phyloP scores from a whole-genome alignment of 2,797 vertebrate species.

The Spatula clypeata region DNA sequence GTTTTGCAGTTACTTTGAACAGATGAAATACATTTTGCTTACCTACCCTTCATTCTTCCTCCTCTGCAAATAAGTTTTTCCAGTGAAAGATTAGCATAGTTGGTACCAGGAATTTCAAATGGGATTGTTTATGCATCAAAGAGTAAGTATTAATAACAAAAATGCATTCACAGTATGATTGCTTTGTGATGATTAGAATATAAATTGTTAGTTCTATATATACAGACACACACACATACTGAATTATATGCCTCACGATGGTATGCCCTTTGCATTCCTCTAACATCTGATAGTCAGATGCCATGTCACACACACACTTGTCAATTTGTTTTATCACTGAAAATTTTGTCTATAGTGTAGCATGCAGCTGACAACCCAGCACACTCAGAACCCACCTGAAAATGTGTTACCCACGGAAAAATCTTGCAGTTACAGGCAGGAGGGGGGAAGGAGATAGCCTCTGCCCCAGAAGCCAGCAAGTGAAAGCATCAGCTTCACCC shows the following conservation, averaged over 20 bases:
- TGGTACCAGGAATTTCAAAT: constrained; percentile 79
- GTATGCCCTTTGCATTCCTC: constrained; percentile 50
- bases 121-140: constrained; percentile 84
- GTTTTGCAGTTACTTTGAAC: constrained; percentile 76
- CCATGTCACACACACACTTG: constrained; percentile 35
- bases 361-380: not conserved
- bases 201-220: constrained; percentile 82
- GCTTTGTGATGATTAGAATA: constrained; percentile 83
- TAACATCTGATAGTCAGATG: constrained; percentile 64
- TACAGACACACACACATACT: constrained; percentile 57
- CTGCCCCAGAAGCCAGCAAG: not conserved
- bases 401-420: not conserved
- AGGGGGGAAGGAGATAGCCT: not conserved
- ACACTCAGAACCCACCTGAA: not conserved
- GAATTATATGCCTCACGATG: constrained; percentile 31
- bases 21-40: constrained; percentile 59
- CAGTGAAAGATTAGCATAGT: constrained; percentile 76
- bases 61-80: constrained; percentile 62
- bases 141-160: constrained; percentile 81
- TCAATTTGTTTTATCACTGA: constrained; percentile 42
- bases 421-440: not conserved
- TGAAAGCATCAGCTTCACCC: not conserved
- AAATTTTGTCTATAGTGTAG: not conserved
- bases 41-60: constrained; percentile 55
- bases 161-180: constrained; percentile 80